Conservation (phyloP, 2,888 invertebrate genomes). For the Venusia cambrica region DNA sequence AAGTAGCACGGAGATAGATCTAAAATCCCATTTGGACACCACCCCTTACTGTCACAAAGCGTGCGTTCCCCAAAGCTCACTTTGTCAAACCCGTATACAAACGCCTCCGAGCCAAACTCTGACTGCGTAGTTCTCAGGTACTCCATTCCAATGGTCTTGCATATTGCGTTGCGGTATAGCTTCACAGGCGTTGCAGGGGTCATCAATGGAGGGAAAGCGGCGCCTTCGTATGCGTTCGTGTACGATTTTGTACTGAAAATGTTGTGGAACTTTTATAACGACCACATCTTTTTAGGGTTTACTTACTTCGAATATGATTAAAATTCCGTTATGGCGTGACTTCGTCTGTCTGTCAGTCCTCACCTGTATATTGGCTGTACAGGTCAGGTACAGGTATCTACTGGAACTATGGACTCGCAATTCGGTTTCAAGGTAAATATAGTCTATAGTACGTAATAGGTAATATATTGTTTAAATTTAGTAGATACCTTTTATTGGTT, state of each 20-base stretch:
- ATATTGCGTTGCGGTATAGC: slow-evolving; percentile 87
- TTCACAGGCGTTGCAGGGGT: slow-evolving; percentile 70
- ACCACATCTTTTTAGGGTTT: no score
- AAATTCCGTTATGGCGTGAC: no score
- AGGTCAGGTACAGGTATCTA: no score
- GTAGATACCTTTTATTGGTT: no score
- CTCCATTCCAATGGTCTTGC: slow-evolving; percentile 49
- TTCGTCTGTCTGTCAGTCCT: no score
- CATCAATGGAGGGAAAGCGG: slow-evolving; percentile 83
- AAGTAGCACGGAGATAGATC: slow-evolving; percentile 85
- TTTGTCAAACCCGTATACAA: slow-evolving; percentile 20
- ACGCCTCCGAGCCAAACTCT: slow-evolving; percentile 22
- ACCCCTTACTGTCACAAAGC: slow-evolving; percentile 37
- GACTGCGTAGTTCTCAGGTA: slow-evolving; percentile 15
- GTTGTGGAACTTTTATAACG: no score
- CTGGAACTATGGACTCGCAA: no score
- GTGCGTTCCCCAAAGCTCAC: slow-evolving; percentile 15
- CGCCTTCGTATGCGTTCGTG: slow-evolving; percentile 86
- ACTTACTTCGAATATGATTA: no score
- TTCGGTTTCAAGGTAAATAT: no score
- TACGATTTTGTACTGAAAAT: slow-evolving; percentile 46
- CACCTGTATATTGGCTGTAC: no score
- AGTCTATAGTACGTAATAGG: no score
- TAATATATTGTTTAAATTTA: no score
- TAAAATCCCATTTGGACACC: slow-evolving; percentile 80